Evolutionary conservation across 2,113 vertebrate species (phyloP), one percentile per base, ranked within the genome.

Genomic region (Rhagologus leucostigma): DNA sequence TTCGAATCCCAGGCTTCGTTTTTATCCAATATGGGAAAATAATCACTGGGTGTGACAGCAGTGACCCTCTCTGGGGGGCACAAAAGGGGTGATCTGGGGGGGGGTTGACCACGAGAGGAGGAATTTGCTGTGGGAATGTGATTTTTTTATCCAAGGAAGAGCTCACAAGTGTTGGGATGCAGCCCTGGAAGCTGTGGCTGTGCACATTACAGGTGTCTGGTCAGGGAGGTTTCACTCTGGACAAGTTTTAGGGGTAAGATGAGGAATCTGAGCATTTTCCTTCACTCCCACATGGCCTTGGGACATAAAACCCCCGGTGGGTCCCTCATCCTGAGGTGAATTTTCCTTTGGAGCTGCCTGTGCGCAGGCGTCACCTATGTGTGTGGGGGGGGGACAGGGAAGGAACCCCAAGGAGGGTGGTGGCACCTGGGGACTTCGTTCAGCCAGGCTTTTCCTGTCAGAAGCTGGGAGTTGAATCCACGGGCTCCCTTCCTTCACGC

Each of bases 291-390:
- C 13, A 0, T 6, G 52, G 42, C 16, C 8, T 23, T 11, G 64
- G 67, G 91, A 23, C 17, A 4, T 8, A 3, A 52, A 76, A 1
- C 16, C 74, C 30, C 47, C 2, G 1, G 3, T 47, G 37, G 47
- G 16, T 16, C 7, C 0, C 41, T 56, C 5, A 1, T 4, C 21
- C 41, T 7, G n/a, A 53, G 75, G 3, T 30, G 46, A 3, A 20
- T 59, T 71, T 47, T 13, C 7, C 64, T 44, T 50, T 53, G 84
- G 69, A 32, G 68, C 2, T 15, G 7, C 1, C n/a, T 19, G 53
- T 2, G 55, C 39, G 0, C 10, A 24, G 62, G 5, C 21, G 8
- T 32, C 22, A 0, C 3, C 3, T 23, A 1, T 14, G 81, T 0
- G 5, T 8, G 18, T 53, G 79, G 0, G 2, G 47, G n/a, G 50